These are phyloP conservation scores for Neopipo cinnamomea DNA, from an alignment of 2,113 vertebrate species.

Conservation along the genomic window DNA sequence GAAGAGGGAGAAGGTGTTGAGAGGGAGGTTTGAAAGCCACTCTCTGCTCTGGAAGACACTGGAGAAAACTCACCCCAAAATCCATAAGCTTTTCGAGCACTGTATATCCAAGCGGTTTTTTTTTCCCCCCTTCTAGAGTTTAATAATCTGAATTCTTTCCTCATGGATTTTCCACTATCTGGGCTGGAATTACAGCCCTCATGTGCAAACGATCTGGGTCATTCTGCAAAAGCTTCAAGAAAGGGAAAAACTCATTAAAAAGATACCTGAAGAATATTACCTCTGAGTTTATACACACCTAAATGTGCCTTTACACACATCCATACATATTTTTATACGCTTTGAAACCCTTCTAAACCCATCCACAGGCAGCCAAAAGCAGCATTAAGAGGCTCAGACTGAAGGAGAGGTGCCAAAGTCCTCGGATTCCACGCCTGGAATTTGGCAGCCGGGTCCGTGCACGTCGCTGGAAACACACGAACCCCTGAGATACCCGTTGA, in stretches of 20 bases:
- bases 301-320: neutral
- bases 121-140: neutral
- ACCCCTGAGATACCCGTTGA: neutral
- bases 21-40: neutral
- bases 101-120: neutral
- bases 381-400: neutral
- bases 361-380: neutral
- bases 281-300: neutral
- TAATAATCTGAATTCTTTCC: conserved; percentile 18
- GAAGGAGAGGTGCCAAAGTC: neutral
- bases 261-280: neutral
- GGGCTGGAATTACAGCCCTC: neutral
- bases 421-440: neutral
- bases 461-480: neutral
- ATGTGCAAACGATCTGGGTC: neutral
- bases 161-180: conserved; percentile 32
- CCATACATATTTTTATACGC: neutral
- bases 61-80: neutral
- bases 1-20: neutral
- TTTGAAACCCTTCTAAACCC: neutral
- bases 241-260: neutral
- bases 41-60: neutral
- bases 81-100: neutral
- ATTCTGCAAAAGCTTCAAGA: neutral
- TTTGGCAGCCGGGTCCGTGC: neutral